Percentiles rank a stretch among this genome's conserved stretches.
phyloP scores from a whole-genome alignment of 2,797 vertebrate genomes.

The Echeneis naucrates region DNA sequence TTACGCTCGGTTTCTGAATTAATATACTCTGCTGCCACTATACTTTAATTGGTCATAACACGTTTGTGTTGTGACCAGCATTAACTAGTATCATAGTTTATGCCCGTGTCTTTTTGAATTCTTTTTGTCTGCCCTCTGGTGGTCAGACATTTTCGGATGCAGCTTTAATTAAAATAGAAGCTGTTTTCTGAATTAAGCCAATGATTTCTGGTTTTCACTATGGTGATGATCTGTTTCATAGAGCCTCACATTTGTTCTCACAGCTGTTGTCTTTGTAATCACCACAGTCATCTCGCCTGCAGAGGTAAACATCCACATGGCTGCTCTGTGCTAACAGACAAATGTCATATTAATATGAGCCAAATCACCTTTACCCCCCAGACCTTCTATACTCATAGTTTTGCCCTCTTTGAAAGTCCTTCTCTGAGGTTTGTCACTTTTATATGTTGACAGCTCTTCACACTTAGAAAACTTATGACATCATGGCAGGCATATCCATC shows the following conservation, averaged over 20 bases:
- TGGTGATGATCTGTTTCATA: slow-evolving; percentile 3
- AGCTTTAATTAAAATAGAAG: background rate
- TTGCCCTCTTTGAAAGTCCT: slow-evolving; percentile 45
- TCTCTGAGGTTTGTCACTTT: slow-evolving; percentile 74
- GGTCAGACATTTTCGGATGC: background rate
- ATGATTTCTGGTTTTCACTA: background rate
- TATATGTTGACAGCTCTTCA: slow-evolving; percentile 78
- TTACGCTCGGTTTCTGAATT: too few relatives aligned
- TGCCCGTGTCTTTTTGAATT: too few relatives aligned
- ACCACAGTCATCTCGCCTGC: slow-evolving; percentile 35
- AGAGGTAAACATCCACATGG: slow-evolving; percentile 58
- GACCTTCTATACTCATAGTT: slow-evolving; percentile 19
- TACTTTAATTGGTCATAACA: too few relatives aligned
- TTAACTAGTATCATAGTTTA: too few relatives aligned
- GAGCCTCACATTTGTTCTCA: slow-evolving; percentile 26
- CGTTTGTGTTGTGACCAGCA: too few relatives aligned
- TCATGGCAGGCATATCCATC: slow-evolving; percentile 44
- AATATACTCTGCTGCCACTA: too few relatives aligned
- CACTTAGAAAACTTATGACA: slow-evolving; percentile 47
- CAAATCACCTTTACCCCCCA: slow-evolving; percentile 61
- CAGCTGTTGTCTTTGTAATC: slow-evolving; percentile 67
- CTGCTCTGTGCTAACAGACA: slow-evolving; percentile 71
- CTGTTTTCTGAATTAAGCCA: background rate
- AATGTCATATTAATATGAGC: slow-evolving; percentile 75
- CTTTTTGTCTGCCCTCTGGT: background rate